Conservation (phyloP, 2,113 vertebrate genomes). For the Heliornis fulica region DNA sequence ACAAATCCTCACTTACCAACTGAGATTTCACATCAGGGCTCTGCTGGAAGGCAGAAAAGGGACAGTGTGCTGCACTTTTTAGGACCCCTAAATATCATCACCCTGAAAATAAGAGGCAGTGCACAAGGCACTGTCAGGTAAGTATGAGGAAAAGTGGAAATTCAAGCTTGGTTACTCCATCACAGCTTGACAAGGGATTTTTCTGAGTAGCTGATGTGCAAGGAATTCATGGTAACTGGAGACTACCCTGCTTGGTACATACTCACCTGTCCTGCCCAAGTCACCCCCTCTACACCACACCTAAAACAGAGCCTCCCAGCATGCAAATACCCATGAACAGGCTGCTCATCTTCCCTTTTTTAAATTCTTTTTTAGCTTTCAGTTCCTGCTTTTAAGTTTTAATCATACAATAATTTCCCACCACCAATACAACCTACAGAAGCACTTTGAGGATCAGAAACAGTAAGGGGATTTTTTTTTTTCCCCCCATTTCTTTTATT, state of each 20-base stretch:
- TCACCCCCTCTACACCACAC: not conserved
- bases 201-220: not conserved
- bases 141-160: not conserved
- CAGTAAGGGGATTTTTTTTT: not conserved
- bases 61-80: too few species aligned
- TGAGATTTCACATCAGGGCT: not conserved
- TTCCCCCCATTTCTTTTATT: too few species aligned
- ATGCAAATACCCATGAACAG: not conserved
- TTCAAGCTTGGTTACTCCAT: fast-evolving
- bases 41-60: not conserved
- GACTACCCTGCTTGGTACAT: not conserved
- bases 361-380: not conserved
- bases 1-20: not conserved
- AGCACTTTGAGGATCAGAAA: not conserved
- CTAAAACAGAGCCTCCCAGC: not conserved
- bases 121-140: not conserved
- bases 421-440: not conserved
- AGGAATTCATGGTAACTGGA: fast-evolving
- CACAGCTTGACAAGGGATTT: not conserved
- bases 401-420: not conserved
- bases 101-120: not conserved
- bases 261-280: not conserved
- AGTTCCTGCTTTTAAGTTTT: not conserved
- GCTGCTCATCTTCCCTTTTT: not conserved
- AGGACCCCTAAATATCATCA: not conserved